Base-by-base conservation (phyloP, 2,113 vertebrate genomes). In the Lutjanus erythropterus region DNA sequence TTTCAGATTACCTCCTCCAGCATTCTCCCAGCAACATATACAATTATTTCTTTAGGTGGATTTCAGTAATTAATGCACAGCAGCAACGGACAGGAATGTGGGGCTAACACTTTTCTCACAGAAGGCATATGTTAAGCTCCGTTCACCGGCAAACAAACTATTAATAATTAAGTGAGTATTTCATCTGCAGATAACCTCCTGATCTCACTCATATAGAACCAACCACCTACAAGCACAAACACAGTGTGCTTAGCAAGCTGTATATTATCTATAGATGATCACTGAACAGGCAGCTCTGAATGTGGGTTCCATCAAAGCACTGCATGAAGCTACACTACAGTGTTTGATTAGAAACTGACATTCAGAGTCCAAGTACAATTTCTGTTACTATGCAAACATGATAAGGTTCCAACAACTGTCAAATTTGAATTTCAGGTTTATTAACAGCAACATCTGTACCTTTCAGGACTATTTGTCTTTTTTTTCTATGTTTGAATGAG, bases 161-260 rank as follows among this genome's bases (percentile, higher is more conserved):
- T 62, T 44, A 33, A 62, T 78, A 53, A 29, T 31, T 19, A 49
- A 65, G 16, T 60, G 21, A 71, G 16, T 67, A n/a, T 47, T 68
- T 60, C 18, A 49, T 61, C 55, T 46, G 62, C 64, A 42, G 49
- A 82, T 56, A 76, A 71, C 66, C 72, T 76, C 29, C 44, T 55
- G 23, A 31, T 46, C 65, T 39, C 14, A 31, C 49, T 71, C 10
- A 50, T 39, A 25, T 12, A 31, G 9, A 31, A 66, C 41, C 50
- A 41, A 23, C 49, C 39, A 58, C 50, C 18, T 50, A 49, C 19
- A 52, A 1, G 3, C 1, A 23, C 9, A 60, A 66, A 47, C 60
- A 68, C 25, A 69, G 41, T 53, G 29, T 44, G 33, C 55, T 68
- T 23, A 68, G 55, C 27, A 53, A 8, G 35, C 64, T 23, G 37